These are phyloP conservation scores for Rhyacophila brunnea DNA, from an alignment of 1,140 invertebrate species.

Conservation along the genomic window DNA sequence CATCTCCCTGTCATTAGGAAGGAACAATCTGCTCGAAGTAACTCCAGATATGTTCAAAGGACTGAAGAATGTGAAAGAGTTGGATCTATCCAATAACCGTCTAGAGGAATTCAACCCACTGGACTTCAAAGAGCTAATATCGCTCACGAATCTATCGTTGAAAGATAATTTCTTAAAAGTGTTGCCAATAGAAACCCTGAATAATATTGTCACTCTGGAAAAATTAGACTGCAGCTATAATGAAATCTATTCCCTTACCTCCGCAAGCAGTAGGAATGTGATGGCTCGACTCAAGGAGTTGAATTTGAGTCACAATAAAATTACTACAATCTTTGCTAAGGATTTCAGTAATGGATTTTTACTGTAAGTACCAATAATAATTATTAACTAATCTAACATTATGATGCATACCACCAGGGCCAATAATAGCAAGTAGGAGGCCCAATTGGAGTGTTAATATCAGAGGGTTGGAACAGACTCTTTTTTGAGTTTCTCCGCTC, in stretches of 20 bases:
- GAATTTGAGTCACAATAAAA: constrained; percentile 17
- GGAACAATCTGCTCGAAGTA: constrained; percentile 45
- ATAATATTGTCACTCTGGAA: constrained; percentile 41
- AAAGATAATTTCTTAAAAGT: constrained; percentile 44
- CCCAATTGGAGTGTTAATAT: too few species aligned
- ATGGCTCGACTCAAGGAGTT: not conserved
- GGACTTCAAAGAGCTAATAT: constrained; percentile 43
- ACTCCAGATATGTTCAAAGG: constrained; percentile 48
- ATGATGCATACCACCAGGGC: too few species aligned
- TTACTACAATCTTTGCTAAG: not conserved
- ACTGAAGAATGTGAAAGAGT: constrained; percentile 42
- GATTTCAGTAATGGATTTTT: too few species aligned
- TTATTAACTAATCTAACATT: too few species aligned
- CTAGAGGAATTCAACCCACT: constrained; percentile 43
- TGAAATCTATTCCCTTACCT: constrained; percentile 42
- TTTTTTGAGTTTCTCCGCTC: too few species aligned
- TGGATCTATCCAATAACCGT: constrained; percentile 57
- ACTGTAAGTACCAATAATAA: too few species aligned
- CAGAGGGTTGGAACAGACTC: too few species aligned
- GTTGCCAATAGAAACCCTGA: constrained; percentile 43
- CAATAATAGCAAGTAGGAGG: too few species aligned
- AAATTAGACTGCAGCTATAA: constrained; percentile 49
- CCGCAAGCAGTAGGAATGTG: constrained; percentile 33
- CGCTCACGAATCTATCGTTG: constrained; percentile 43
- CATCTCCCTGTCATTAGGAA: constrained; percentile 42